Percentiles rank a stretch among this genome's conserved stretches.
phyloP scores from a whole-genome alignment of 2,797 vertebrate genomes.

The Muraenolepis orangiensis region DNA sequence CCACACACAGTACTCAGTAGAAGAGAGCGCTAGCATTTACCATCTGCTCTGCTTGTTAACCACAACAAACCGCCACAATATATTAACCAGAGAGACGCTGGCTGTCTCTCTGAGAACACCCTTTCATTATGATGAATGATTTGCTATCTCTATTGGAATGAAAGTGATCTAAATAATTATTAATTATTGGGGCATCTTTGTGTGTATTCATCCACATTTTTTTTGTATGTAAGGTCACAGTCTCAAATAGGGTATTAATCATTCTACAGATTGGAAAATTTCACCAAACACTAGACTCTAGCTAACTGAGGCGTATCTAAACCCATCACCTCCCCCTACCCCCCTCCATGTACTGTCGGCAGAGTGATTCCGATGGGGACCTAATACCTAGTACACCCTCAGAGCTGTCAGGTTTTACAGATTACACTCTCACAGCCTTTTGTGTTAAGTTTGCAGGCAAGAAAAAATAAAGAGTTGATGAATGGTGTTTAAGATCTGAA shows the following conservation, averaged over 20 bases:
- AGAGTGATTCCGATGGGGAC: constrained; percentile 7
- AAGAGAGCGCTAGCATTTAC: no score
- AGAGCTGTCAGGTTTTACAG: constrained; percentile 16
- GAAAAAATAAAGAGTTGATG: neutral
- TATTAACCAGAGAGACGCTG: no score
- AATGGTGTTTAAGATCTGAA: neutral
- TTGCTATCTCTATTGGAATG: no score
- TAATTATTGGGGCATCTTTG: no score
- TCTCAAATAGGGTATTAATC: constrained; percentile 10
- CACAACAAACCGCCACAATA: no score
- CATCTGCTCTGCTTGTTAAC: no score
- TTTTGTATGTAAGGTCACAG: neutral
- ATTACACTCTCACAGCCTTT: neutral
- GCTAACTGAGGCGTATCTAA: constrained; percentile 29
- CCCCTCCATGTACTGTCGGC: neutral
- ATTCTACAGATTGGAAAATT: constrained; percentile 24
- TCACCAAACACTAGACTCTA: constrained; percentile 2
- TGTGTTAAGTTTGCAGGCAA: neutral
- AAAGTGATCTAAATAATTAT: no score
- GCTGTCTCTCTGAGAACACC: no score
- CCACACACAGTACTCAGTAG: no score
- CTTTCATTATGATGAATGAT: no score
- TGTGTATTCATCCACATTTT: neutral
- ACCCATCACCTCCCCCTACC: no score
- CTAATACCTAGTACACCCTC: constrained; percentile 25